A percentile compares a stretch with the other conserved stretches of the same genome.
phyloP scores from a whole-genome alignment of 2,113 vertebrate species.

The Lepisosteus oculatus region DNA sequence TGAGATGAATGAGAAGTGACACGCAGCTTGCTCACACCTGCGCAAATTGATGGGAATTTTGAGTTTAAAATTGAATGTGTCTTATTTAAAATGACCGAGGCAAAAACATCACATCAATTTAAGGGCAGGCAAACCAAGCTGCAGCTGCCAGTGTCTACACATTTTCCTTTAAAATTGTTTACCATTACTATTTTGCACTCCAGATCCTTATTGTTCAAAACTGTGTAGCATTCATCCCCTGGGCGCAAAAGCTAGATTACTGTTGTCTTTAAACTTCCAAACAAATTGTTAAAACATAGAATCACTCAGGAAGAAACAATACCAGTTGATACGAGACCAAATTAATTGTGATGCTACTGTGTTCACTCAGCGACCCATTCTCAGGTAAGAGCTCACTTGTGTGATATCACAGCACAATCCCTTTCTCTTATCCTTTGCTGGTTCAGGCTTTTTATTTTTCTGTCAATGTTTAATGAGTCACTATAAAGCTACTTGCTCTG shows the following conservation, averaged over 20 bases:
- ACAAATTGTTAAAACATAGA: neutral
- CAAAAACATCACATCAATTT: constrained; percentile 1
- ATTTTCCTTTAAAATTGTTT: too few relatives aligned
- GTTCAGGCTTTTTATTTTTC: constrained; percentile 12
- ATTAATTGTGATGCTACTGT: constrained; percentile 5
- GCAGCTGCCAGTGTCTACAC: too few relatives aligned
- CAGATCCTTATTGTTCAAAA: neutral
- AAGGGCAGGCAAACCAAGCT: too few relatives aligned
- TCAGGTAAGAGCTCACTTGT: constrained; percentile 19
- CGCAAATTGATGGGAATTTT: too few relatives aligned
- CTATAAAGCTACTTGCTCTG: constrained; percentile 23
- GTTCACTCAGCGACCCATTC: constrained; percentile 33
- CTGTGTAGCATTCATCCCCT: neutral
- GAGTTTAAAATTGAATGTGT: neutral
- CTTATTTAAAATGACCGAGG: neutral
- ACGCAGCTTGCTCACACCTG: too few relatives aligned
- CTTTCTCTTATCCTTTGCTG: neutral
- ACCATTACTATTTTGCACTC: too few relatives aligned
- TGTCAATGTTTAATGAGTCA: constrained; percentile 36
- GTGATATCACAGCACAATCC: constrained; percentile 22
- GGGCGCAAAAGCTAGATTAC: neutral
- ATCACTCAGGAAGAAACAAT: neutral
- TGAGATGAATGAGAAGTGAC: too few relatives aligned
- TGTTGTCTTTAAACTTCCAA: neutral
- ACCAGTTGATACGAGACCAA: neutral